Evolutionary conservation across 2,113 vertebrate genomes (phyloP), one percentile per base, ranked within the genome.

Genomic region (Andinoacara biseriatus): DNA sequence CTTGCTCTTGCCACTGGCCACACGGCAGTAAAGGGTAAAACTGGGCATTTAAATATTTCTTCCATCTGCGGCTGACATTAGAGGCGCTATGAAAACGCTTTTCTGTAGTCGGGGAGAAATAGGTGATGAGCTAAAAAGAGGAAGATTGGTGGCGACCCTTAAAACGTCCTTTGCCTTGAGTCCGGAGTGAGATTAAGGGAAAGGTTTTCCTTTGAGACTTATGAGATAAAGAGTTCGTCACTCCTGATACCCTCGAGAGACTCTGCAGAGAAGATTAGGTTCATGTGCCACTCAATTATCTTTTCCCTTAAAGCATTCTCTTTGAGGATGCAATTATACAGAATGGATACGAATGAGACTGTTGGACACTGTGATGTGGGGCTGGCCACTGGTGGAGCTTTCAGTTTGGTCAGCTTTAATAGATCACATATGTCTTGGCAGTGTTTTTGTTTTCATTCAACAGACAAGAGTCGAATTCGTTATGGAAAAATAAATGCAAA

Each of bases 231-330:
- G 91, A 88, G 72, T 86, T 91, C 20, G 82, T 89, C 83, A 79
- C 89, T 88, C 54, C 76, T 52, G 59, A 84, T 75, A 84, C 84
- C 89, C 89, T 72, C 59, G 54, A 85, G 92, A 91, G 85, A 86
- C 84, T 88, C 76, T 33, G 86, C 63, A 85, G 84, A 90, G 88
- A 93, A 83, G 85, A 94, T 93, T 85, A 89, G 84, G 81, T 92
- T 93, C 90, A 91, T 89, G 90, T 91, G 91, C 91, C 92, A 90
- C 89, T 93, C 91, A 90, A 91, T 93, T 94, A 94, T 92, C 86
- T 76, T 24, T 58, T 88, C 90, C 88, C 92, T 89, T 89, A 80
- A 90, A 92, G 89, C 94, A 33, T 74, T 90, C 82, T 88, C 91
- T 90, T 92, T 91, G 84, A 91, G 87, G 83, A 87, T 82, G 90